Evolutionary conservation across 2,888 invertebrate genomes (phyloP).

Genomic region (Phyto melanocephala): DNA sequence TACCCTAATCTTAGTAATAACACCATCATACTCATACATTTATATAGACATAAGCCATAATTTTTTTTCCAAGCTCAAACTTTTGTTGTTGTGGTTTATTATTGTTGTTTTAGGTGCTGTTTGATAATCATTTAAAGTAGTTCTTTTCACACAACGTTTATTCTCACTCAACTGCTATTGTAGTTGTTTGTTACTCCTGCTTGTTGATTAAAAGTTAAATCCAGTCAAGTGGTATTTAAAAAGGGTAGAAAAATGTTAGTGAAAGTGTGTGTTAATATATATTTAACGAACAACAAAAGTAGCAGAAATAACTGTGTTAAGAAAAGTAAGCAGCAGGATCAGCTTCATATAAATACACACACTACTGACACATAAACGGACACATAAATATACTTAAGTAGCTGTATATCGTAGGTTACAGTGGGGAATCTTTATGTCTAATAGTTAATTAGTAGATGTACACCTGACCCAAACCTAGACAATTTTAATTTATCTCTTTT

Average conservation of each 20-base stretch:
- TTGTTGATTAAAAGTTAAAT: conserved; percentile 43
- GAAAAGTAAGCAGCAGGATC: not conserved
- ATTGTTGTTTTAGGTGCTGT: not conserved
- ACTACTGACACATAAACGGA: not conserved
- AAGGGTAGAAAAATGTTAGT: conserved; percentile 15
- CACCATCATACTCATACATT: too few relatives aligned
- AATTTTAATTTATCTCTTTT: too few relatives aligned
- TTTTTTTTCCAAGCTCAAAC: not conserved
- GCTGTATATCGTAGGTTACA: not conserved
- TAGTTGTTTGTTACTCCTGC: not conserved
- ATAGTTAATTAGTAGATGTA: too few relatives aligned
- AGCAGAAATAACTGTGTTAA: not conserved
- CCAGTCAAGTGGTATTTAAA: conserved; percentile 42
- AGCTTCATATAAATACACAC: not conserved
- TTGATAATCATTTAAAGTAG: conserved; percentile 25
- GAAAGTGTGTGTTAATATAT: not conserved
- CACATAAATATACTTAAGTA: not conserved
- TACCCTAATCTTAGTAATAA: too few relatives aligned
- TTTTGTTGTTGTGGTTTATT: not conserved
- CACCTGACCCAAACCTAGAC: too few relatives aligned
- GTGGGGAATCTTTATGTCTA: too few relatives aligned
- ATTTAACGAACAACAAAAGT: not conserved
- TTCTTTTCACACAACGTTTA: conserved; percentile 17
- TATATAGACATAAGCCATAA: too few relatives aligned
- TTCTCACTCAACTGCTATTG: not conserved